phyloP scores from a whole-genome alignment of 2,888 invertebrate genomes.

The Strigamia crassipes region DNA sequence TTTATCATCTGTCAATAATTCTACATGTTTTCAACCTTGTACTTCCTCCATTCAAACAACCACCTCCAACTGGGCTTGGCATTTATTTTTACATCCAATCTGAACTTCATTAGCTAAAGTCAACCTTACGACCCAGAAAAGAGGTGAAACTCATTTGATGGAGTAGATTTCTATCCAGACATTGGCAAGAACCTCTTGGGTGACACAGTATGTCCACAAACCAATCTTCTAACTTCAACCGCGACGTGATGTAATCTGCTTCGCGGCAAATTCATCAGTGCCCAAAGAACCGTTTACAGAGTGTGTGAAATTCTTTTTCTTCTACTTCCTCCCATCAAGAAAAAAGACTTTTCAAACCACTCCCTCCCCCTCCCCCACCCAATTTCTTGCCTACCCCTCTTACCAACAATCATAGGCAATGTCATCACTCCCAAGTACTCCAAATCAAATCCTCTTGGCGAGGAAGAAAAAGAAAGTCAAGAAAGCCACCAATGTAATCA shows the following conservation, averaged over 20 bases:
- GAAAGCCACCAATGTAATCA: slow-evolving; percentile 30
- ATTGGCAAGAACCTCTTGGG: slow-evolving; percentile 25
- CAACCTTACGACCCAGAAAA: background rate
- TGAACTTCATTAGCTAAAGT: slow-evolving; percentile 12
- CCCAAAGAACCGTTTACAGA: slow-evolving; percentile 30
- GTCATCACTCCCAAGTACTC: slow-evolving; percentile 20
- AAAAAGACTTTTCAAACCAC: background rate
- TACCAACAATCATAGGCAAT: background rate
- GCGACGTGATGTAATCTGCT: slow-evolving; percentile 27
- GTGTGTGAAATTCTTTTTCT: background rate
- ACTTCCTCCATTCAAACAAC: slow-evolving; percentile 14
- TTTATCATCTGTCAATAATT: slow-evolving; percentile 18
- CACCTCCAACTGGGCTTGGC: background rate
- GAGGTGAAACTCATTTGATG: slow-evolving; percentile 26
- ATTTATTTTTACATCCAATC: slow-evolving; percentile 22
- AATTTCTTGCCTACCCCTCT: background rate
- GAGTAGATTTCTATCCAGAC: slow-evolving; percentile 19
- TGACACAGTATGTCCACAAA: slow-evolving; percentile 14
- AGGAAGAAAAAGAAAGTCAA: slow-evolving; percentile 20
- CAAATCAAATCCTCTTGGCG: slow-evolving; percentile 15
- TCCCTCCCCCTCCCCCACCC: background rate
- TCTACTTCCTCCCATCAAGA: background rate
- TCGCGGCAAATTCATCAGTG: slow-evolving; percentile 22
- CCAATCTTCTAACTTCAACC: slow-evolving; percentile 12
- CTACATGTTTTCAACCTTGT: slow-evolving; percentile 15